phyloP scores from a whole-genome alignment of 2,797 vertebrate genomes.

The Typhlichthys eigenmanni region DNA sequence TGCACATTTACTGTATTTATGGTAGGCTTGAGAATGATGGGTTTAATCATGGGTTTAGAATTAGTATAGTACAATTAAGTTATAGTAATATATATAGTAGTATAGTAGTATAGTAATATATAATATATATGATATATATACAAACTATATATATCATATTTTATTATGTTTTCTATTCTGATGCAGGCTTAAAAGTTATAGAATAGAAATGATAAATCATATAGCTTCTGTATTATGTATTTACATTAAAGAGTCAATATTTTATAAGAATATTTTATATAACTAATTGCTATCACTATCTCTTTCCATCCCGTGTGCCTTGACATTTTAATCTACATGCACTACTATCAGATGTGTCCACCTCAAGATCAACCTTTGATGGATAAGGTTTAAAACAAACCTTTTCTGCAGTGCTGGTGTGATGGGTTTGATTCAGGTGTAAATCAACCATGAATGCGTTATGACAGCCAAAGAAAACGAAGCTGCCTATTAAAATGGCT shows the following conservation, averaged over 20 bases:
- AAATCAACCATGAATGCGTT: conserved; percentile 57
- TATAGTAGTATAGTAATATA: no score
- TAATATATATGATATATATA: no score
- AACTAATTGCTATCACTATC: background rate
- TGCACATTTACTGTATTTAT: no score
- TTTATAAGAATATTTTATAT: background rate
- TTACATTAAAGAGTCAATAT: background rate
- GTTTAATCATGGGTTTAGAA: no score
- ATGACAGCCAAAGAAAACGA: conserved; percentile 30
- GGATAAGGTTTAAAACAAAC: conserved; percentile 16
- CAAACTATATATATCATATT: no score
- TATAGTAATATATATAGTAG: no score
- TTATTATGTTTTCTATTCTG: no score
- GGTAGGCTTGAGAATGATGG: no score
- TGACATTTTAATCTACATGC: conserved; percentile 1
- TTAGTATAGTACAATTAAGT: no score
- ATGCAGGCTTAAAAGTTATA: no score
- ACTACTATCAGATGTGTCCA: conserved; percentile 10
- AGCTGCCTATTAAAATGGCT: conserved; percentile 22
- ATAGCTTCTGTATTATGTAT: no score
- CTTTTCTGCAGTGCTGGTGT: conserved; percentile 21
- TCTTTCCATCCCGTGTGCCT: background rate
- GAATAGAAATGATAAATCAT: no score
- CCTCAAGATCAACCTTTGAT: conserved; percentile 21
- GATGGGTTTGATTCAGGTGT: conserved; percentile 50